Conservation (phyloP, 2,113 vertebrate genomes). For the Cygnus buccinator region DNA sequence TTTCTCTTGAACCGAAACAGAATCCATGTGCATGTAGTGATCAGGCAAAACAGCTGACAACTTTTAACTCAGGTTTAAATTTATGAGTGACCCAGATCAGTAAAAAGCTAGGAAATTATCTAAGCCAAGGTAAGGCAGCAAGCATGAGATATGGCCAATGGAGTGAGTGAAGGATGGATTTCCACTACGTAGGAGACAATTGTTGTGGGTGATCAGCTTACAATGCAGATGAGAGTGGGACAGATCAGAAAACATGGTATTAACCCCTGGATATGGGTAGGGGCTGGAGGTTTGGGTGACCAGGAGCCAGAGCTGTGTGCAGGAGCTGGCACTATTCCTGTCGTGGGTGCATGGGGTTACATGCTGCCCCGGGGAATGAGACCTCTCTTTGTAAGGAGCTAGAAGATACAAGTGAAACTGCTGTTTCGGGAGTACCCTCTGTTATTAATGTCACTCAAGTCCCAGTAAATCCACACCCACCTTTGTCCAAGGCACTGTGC, state of each 20-base stretch:
- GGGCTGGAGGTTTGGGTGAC: not conserved
- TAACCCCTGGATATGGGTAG: not conserved
- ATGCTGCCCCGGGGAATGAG: not conserved
- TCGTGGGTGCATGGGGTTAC: not conserved
- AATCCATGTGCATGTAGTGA: not conserved
- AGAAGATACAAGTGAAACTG: not conserved
- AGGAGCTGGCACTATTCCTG: not conserved
- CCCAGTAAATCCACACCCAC: not conserved
- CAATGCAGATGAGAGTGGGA: not conserved
- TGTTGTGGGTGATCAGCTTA: not conserved
- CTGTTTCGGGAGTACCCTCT: not conserved
- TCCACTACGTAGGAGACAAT: not conserved
- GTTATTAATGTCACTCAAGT: not conserved
- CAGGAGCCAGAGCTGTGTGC: not conserved
- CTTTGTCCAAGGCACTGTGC: not conserved
- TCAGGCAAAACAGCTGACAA: not conserved
- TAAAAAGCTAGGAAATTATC: not conserved
- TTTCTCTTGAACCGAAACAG: constrained; percentile 8
- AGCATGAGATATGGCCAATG: not conserved
- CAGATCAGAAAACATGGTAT: not conserved
- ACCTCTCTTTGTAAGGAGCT: not conserved
- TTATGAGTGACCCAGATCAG: not conserved
- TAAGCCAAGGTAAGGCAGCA: not conserved
- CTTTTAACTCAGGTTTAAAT: constrained; percentile 15
- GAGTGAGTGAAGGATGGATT: not conserved